phyloP scores from a whole-genome alignment of 23 tunicate genomes.

The Ciona savignyi region DNA sequence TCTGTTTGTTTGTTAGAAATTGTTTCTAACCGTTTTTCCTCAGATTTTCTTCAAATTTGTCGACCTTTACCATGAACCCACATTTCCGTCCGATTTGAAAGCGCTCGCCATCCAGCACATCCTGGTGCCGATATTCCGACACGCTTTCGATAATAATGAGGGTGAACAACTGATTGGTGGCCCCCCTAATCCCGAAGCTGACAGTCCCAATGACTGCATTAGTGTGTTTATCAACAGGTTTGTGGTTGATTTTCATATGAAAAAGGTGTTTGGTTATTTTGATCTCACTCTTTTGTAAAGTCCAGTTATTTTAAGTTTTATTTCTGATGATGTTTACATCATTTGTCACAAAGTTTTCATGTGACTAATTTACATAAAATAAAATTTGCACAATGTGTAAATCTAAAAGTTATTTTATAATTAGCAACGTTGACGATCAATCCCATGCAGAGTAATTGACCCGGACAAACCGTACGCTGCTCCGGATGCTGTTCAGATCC shows the following conservation, averaged over 20 bases:
- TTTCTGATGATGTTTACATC: too few relatives aligned
- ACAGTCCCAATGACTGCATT: constrained; percentile 64
- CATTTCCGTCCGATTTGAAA: constrained; percentile 63
- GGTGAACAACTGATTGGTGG: constrained; percentile 76
- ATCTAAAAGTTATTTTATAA: too few relatives aligned
- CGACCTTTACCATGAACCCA: constrained; percentile 52
- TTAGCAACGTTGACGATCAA: background rate
- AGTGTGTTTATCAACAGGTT: constrained; percentile 82
- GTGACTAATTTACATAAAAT: too few relatives aligned
- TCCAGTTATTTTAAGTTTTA: background rate
- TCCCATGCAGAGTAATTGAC: constrained; percentile 52
- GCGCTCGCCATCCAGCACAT: constrained; percentile 67
- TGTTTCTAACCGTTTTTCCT: too few relatives aligned
- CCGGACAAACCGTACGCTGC: constrained; percentile 82
- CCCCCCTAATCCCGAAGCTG: constrained; percentile 67
- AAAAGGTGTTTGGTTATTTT: background rate
- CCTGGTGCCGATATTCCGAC: constrained; percentile 78
- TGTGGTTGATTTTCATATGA: background rate
- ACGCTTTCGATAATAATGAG: constrained; percentile 60
- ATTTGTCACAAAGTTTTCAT: too few relatives aligned
- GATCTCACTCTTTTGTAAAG: background rate
- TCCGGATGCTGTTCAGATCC: constrained; percentile 85
- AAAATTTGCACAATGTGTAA: too few relatives aligned
- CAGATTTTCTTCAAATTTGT: constrained; percentile 86
- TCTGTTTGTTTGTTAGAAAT: too few relatives aligned